A percentile compares a stretch with the other conserved stretches of the same genome.
Evolutionary conservation across 2,113 vertebrate species (phyloP).

Genomic region (Melanerpes aurifrons): DNA sequence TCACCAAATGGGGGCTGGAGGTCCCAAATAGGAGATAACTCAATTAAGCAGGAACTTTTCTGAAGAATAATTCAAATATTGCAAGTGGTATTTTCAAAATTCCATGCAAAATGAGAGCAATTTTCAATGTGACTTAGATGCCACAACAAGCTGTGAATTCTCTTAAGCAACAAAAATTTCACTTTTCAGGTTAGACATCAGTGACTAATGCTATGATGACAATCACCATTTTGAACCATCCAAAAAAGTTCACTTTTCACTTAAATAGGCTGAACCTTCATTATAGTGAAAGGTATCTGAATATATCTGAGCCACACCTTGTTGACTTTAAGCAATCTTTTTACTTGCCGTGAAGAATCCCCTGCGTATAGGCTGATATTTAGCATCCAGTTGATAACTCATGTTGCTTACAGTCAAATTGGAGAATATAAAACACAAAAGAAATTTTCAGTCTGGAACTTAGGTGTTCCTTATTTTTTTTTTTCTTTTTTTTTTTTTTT

Average conservation of each 20-base stretch:
- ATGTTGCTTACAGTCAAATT: not conserved
- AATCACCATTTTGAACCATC: not conserved
- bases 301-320: not conserved
- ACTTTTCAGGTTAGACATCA: not conserved
- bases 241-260: not conserved
- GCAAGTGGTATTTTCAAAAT: not conserved
- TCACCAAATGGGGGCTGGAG: not conserved
- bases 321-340: not conserved
- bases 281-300: not conserved
- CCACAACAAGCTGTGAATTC: not conserved
- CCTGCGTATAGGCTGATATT: not conserved
- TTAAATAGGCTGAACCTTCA: not conserved
- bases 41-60: not conserved
- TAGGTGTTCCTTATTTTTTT: not conserved
- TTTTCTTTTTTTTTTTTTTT: not conserved
- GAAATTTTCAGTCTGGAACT: not conserved
- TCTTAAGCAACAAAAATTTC: not conserved
- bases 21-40: not conserved
- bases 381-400: not conserved
- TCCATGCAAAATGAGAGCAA: not conserved
- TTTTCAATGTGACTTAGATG: not conserved
- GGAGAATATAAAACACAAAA: not conserved
- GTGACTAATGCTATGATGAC: not conserved
- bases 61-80: not conserved
- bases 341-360: not conserved